Percentiles rank a stretch among this genome's conserved stretches.
Evolutionary conservation across 2,113 vertebrate genomes (phyloP).

Genomic region (Eira barbara): DNA sequence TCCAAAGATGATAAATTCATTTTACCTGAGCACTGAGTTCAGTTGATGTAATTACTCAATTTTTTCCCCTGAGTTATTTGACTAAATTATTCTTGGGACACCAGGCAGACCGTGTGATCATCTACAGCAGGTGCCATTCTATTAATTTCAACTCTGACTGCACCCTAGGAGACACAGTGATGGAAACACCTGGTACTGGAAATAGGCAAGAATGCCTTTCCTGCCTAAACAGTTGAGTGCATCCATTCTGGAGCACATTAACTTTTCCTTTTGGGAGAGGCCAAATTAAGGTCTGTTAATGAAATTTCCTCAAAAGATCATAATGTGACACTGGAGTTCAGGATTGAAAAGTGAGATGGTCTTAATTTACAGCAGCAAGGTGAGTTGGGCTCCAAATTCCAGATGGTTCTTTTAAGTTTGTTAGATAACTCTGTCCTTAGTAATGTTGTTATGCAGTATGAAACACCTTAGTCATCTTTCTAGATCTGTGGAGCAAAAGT

Average conservation of each 20-base stretch:
- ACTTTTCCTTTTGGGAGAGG: constrained; percentile 49
- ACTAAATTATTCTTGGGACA: constrained; percentile 59
- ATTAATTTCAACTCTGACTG: constrained; percentile 45
- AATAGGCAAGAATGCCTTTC: not conserved
- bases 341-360: constrained; percentile 50
- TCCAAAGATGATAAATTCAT: constrained; percentile 46
- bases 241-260: constrained; percentile 48
- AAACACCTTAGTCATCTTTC: not conserved
- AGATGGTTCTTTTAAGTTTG: constrained; percentile 50
- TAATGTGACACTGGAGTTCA: constrained; percentile 36
- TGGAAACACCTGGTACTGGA: constrained; percentile 49
- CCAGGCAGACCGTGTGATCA: constrained; percentile 16
- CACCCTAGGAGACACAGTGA: constrained; percentile 10
- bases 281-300: constrained; percentile 58
- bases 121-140: constrained; percentile 59
- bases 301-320: constrained; percentile 16
- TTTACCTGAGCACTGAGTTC: constrained; percentile 35
- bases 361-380: constrained; percentile 46
- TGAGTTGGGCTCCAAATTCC: constrained; percentile 38
- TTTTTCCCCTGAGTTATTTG: constrained; percentile 20
- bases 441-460: not conserved
- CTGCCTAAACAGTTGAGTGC: not conserved
- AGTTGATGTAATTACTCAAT: constrained; percentile 53
- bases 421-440: constrained; percentile 11
- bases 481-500: not conserved